Evolutionary conservation across 2,888 invertebrate species (phyloP).

Genomic region (Cryptus viduatorius): DNA sequence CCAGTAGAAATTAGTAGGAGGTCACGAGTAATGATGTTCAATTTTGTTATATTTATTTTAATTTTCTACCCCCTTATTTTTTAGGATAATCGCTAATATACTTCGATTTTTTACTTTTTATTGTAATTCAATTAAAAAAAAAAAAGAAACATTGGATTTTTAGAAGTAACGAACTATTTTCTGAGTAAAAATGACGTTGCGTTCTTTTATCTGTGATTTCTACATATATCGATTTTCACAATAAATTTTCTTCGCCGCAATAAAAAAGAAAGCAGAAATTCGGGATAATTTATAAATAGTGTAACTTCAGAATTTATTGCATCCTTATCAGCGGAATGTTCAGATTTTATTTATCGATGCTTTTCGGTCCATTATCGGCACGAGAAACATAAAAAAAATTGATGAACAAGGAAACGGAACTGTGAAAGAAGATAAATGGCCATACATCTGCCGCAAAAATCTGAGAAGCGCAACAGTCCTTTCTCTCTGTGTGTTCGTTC

Average conservation of each 20-base stretch:
- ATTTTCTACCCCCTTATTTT: no score
- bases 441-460: conserved; percentile 37
- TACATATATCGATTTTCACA: background rate
- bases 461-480: conserved; percentile 29
- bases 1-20: no score
- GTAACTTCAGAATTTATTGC: background rate
- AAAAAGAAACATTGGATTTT: no score
- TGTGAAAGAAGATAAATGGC: background rate
- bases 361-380: background rate
- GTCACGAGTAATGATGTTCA: no score
- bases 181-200: background rate
- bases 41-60: no score
- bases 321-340: background rate
- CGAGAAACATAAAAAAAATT: background rate
- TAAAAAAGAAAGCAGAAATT: background rate
- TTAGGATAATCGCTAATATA: no score
- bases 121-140: no score
- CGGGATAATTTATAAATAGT: background rate
- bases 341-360: background rate
- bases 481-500: conserved; percentile 22
- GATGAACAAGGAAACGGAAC: conserved; percentile 8
- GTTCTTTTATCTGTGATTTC: background rate
- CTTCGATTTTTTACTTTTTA: no score
- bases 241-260: background rate
- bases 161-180: background rate